A percentile compares a stretch with the other conserved stretches of the same genome.
phyloP scores from a whole-genome alignment of 2,888 invertebrate genomes.

The Orchesellides sinensis region DNA sequence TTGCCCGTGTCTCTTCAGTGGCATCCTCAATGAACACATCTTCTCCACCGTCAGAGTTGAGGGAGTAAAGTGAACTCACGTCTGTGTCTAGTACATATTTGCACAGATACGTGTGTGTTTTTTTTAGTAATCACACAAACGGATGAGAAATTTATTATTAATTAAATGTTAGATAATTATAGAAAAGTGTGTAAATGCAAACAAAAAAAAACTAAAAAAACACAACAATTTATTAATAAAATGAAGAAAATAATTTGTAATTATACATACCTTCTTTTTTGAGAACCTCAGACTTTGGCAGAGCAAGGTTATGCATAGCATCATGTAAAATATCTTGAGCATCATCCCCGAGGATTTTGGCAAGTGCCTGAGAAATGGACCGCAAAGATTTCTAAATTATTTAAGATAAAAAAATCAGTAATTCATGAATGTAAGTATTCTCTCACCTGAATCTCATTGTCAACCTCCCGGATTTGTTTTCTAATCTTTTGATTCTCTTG shows the following conservation, averaged over 20 bases:
- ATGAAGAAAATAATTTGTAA: background rate
- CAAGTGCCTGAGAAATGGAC: conserved; percentile 71
- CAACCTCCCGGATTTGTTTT: conserved; percentile 89
- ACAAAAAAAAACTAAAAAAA: conserved; percentile 7
- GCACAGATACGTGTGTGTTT: conserved; percentile 1
- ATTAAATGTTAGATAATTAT: too few species aligned
- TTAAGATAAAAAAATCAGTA: too few species aligned
- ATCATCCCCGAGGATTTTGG: conserved; percentile 72
- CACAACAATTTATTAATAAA: background rate
- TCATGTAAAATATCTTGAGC: conserved; percentile 72
- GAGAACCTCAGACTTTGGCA: conserved; percentile 73
- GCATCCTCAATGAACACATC: conserved; percentile 76
- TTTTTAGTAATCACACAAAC: background rate
- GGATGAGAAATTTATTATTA: too few species aligned
- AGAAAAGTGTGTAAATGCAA: conserved; percentile 7
- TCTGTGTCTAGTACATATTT: conserved; percentile 78
- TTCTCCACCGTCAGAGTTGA: conserved; percentile 79
- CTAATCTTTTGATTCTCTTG: conserved; percentile 89
- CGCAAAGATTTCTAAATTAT: too few species aligned
- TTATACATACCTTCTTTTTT: conserved; percentile 73
- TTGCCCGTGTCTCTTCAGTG: conserved; percentile 48
- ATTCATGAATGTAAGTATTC: too few species aligned
- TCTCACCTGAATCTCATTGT: conserved; percentile 87
- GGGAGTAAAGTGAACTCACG: conserved; percentile 79
- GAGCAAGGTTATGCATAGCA: conserved; percentile 70